phyloP scores from a whole-genome alignment of 2,113 vertebrate genomes.

The Nycticorax nycticorax region DNA sequence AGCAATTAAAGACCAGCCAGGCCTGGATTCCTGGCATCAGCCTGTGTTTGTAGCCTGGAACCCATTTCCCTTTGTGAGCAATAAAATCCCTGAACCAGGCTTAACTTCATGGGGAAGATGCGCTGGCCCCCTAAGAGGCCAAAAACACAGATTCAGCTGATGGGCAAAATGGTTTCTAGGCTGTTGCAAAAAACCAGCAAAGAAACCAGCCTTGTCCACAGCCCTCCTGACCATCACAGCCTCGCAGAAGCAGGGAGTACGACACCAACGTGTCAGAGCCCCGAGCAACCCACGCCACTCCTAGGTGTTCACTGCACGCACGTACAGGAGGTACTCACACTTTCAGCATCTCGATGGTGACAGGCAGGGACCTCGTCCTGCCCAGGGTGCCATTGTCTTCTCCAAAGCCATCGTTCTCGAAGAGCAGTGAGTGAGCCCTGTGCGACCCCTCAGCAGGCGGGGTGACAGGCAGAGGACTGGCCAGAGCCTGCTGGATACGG shows the following conservation, averaged over 20 bases:
- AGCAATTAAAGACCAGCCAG: background rate
- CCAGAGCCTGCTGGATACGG: slow-evolving; percentile 94
- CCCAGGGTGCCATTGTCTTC: slow-evolving; percentile 77
- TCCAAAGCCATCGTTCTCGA: slow-evolving; percentile 82
- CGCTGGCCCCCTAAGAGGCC: background rate
- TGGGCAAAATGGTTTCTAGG: background rate
- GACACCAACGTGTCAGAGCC: accelerated
- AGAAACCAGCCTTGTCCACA: background rate
- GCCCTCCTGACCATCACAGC: background rate
- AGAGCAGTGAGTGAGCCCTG: slow-evolving; percentile 89
- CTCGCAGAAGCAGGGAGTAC: accelerated
- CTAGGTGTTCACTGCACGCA: background rate
- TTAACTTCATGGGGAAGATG: background rate
- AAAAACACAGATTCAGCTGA: background rate
- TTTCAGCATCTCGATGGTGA: slow-evolving; percentile 96
- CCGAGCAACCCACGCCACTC: accelerated
- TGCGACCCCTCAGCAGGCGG: slow-evolving; percentile 86
- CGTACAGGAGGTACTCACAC: slow-evolving; percentile 81
- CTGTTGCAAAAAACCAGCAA: background rate
- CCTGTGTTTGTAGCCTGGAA: background rate
- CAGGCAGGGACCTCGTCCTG: slow-evolving; percentile 85
- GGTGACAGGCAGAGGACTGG: slow-evolving; percentile 85
- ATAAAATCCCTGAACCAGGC: background rate
- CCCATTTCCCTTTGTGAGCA: background rate
- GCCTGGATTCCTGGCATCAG: background rate